Base-by-base conservation (phyloP, 2,113 vertebrate species). In the Bagarius yarrelli region DNA sequence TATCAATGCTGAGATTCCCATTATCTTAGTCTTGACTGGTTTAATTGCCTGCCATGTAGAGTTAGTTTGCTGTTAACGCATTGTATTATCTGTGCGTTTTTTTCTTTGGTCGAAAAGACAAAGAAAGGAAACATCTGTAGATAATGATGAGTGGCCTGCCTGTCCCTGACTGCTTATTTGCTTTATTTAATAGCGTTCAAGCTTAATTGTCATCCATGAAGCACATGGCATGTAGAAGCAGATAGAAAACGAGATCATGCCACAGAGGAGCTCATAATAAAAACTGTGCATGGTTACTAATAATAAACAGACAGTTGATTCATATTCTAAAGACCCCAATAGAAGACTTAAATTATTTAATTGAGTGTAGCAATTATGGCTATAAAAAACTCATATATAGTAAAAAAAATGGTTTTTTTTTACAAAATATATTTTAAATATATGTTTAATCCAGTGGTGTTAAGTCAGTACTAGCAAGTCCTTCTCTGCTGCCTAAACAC, bases 71-170 rank as follows among this genome's bases (percentile, higher is more conserved):
- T 50, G 55, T 61, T 80, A 36, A 40, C 40, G 34, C 67, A 34
- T 12, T 6, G 0, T 16, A 23, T 61, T 25, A 72, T 71, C 21
- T n/a, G 8, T 30, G 21, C 15, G 3, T 5, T 60, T 32, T 32
- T 30, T 56, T 78, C 44, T 11, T 21, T 36, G 19, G 70, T 25
- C 23, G 2, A 30, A 53, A 57, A 73, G 56, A 64, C 30, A 81
- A 64, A 55, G 50, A 44, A 56, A 75, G 80, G 71, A 81, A 81
- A 36, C 23, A 11, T 44, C 80, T 81, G 71, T 52, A 36, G 80
- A 75, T 81, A 66, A 36, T 55, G 71, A 63, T 21, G 23, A 30
- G n/a, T 25, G 63, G 50, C 27, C 61, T 67, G 40, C 15, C 50
- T n/a, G 40, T 40, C 30, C 1, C 34, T 74, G 21, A 3, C 16